Evolutionary conservation across 2,888 invertebrate species (phyloP), one percentile per base, ranked within the genome.

Genomic region (Formica aserva): DNA sequence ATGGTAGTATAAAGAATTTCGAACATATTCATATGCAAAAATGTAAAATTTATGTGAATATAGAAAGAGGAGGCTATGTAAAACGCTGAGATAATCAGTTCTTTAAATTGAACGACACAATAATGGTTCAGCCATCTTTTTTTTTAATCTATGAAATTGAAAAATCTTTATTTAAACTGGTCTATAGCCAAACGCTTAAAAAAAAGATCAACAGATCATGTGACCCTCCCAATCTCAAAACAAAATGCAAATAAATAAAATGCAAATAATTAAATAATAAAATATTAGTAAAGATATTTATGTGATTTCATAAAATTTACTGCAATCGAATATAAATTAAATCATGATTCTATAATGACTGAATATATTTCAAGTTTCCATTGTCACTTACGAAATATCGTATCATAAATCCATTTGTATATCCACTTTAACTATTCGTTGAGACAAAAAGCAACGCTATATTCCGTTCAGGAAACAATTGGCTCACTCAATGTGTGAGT

Each of bases 381-480:
- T 35, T 38, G 6, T 38, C 11, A 63, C 4, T 32, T 38, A 48
- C 5, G 5, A 48, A 0, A 1, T 13, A n/a, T 67, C 4, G 15
- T 35, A 32, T 32, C 5, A 32, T 26, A 15, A 35, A 67, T 77
- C 8, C 29, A 41, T 13, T 32, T 32, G 32, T 11, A 26, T 52
- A 41, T 55, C 8, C 15, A 3, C 52, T 52, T 38, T 77, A 77
- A 67, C 5, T 29, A 41, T 18, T 29, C 45, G 9, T 65, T 11
- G 3, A 63, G 9, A n/a, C 22, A 76, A 13, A 77, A 38, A 18
- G 52, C 29, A 55, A 66, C 38, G 6, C 52, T 35, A 66, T 13
- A 66, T 76, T 66, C 52, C 45, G n/a, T 32, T 4, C n/a, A 41
- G 5, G 4, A 55, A 66, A n/a, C n/a, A 63, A 48, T 35, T 45